Percentiles rank a stretch among this genome's conserved stretches.
Conservation (phyloP, 2,888 invertebrate species). For the Melanophora roralis region DNA sequence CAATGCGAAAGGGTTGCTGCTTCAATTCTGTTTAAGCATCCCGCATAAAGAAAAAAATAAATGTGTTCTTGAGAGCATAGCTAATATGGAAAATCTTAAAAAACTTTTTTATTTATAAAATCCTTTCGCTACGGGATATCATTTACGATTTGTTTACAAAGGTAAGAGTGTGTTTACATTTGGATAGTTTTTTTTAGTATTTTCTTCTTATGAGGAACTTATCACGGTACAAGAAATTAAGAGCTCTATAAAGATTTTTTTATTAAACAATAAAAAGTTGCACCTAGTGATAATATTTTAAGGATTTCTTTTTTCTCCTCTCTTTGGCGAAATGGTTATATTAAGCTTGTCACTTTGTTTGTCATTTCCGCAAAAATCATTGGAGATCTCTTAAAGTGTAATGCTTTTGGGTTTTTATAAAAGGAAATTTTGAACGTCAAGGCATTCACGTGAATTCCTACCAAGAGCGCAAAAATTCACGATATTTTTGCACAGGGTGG, state of each 20-base stretch:
- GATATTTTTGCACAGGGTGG: no score
- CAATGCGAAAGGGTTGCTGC: background rate
- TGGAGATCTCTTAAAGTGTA: no score
- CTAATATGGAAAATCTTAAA: conserved; percentile 34
- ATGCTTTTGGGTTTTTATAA: no score
- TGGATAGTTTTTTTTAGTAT: background rate
- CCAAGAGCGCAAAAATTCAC: no score
- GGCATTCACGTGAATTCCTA: no score
- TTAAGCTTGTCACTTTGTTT: no score
- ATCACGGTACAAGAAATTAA: background rate
- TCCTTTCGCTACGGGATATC: conserved; percentile 77
- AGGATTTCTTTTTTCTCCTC: no score
- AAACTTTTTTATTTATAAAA: conserved; percentile 62
- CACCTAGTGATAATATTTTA: no score
- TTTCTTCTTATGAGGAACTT: background rate
- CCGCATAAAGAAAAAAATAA: background rate
- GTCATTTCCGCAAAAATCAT: no score
- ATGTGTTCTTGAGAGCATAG: conserved; percentile 45
- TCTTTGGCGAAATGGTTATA: no score
- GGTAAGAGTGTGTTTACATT: conserved; percentile 44
- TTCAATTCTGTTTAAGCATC: background rate
- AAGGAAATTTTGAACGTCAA: no score
- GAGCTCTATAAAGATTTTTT: background rate
- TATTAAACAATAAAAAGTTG: no score
- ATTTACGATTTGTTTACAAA: conserved; percentile 71